These are phyloP conservation scores for Habropoda laboriosa DNA, from an alignment of 1,140 invertebrate genomes.

Conservation along the genomic window DNA sequence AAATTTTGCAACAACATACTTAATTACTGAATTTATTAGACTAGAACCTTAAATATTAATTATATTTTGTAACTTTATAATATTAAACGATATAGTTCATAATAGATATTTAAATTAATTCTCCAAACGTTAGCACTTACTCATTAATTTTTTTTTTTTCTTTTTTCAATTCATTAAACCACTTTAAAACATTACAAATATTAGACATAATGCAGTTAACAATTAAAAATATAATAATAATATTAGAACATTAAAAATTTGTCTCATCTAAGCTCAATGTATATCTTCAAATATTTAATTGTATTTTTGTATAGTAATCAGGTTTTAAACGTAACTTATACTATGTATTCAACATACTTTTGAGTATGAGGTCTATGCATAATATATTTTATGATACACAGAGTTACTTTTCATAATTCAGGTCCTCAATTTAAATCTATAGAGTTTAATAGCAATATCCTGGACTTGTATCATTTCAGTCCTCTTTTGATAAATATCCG, in stretches of 20 bases:
- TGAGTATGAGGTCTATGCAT: slow-evolving; percentile 15
- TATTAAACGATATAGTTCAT: slow-evolving; percentile 6
- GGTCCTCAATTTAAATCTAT: slow-evolving; percentile 60
- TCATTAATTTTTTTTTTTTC: slow-evolving; percentile 11
- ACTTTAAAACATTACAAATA: slow-evolving; percentile 17
- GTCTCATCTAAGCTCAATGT: slow-evolving; percentile 33
- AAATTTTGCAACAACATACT: slow-evolving; percentile 30
- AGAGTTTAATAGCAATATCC: slow-evolving; percentile 32
- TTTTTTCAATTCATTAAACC: neutral
- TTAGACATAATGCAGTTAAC: slow-evolving; percentile 23
- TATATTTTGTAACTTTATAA: slow-evolving; percentile 5
- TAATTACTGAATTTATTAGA: slow-evolving; percentile 46
- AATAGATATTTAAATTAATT: slow-evolving; percentile 26
- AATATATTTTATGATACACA: slow-evolving; percentile 21
- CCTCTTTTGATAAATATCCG: slow-evolving; percentile 47
- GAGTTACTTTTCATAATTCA: slow-evolving; percentile 53
- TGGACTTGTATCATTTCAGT: slow-evolving; percentile 40
- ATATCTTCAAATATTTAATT: slow-evolving; percentile 30
- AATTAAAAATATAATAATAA: slow-evolving; percentile 24
- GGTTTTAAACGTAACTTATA: slow-evolving; percentile 31
- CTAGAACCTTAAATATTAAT: slow-evolving; percentile 48
- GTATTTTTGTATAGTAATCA: slow-evolving; percentile 11
- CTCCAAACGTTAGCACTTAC: slow-evolving; percentile 7
- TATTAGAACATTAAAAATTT: slow-evolving; percentile 27
- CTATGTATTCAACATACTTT: slow-evolving; percentile 13